phyloP scores from a whole-genome alignment of 2,888 invertebrate species.

The Phrixothrix hirtus region DNA sequence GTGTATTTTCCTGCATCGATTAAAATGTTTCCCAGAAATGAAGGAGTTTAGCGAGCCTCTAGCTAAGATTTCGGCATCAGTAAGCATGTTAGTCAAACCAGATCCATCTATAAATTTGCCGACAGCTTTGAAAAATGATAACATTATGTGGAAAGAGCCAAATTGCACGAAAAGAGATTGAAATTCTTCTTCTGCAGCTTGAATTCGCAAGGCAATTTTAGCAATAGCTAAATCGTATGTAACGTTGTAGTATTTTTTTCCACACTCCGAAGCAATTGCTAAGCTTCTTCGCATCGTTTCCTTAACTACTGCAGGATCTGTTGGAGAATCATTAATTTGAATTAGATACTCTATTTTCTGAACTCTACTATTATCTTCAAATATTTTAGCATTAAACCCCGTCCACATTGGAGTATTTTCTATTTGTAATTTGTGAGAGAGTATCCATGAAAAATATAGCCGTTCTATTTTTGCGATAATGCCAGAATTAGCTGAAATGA shows the following conservation, averaged over 20 bases:
- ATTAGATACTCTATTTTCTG: slow-evolving; percentile 38
- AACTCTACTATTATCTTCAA: slow-evolving; percentile 15
- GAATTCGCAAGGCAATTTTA: slow-evolving; percentile 21
- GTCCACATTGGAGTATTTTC: slow-evolving; percentile 35
- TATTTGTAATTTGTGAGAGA: slow-evolving; percentile 25
- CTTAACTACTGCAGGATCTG: slow-evolving; percentile 31
- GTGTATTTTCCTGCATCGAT: slow-evolving; percentile 32
- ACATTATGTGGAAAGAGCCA: slow-evolving; percentile 40
- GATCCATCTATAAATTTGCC: slow-evolving; percentile 37
- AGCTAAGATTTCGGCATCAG: slow-evolving; percentile 37
- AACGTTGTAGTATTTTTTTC: slow-evolving; percentile 18
- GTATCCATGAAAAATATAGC: slow-evolving; percentile 22
- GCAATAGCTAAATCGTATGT: slow-evolving; percentile 35
- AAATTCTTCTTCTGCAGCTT: slow-evolving; percentile 1
- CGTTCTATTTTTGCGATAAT: slow-evolving; percentile 16
- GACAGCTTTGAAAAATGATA: slow-evolving; percentile 39
- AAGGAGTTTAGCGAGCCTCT: slow-evolving; percentile 37
- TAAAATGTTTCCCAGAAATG: slow-evolving; percentile 37
- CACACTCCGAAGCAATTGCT: slow-evolving; percentile 27
- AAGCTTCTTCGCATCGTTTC: slow-evolving; percentile 28
- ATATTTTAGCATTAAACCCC: slow-evolving; percentile 30
- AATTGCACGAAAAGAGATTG: slow-evolving; percentile 39
- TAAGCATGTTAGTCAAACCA: slow-evolving; percentile 32
- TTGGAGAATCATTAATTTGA: slow-evolving; percentile 38
- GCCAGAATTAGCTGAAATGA: slow-evolving; percentile 4